These are phyloP conservation scores for Coptotermes formosanus DNA, from an alignment of 1,140 invertebrate genomes.

Conservation along the genomic window DNA sequence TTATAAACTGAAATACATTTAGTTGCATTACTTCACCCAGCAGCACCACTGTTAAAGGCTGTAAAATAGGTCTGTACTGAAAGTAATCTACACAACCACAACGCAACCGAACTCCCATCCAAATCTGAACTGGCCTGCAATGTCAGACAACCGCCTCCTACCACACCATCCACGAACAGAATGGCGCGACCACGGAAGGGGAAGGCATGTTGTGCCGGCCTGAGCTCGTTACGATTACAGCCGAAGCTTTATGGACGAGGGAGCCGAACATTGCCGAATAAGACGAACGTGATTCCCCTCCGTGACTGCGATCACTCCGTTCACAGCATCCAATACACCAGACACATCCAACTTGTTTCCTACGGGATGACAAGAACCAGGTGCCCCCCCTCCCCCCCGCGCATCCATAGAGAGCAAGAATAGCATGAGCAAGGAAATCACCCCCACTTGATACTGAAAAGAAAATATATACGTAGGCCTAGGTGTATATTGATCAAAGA, in stretches of 20 bases:
- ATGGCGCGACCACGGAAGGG: neutral
- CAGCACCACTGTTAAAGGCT: neutral
- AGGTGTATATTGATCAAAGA: neutral
- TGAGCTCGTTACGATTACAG: neutral
- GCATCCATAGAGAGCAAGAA: neutral
- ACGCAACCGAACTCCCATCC: neutral
- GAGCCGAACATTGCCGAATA: neutral
- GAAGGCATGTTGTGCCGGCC: neutral
- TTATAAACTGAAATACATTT: neutral
- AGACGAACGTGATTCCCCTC: neutral
- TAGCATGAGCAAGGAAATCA: neutral
- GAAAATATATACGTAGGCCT: neutral
- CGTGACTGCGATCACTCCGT: neutral
- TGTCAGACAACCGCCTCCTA: neutral
- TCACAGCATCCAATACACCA: slow-evolving; percentile 8
- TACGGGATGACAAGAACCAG: neutral
- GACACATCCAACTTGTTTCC: slow-evolving; percentile 15
- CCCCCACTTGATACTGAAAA: neutral
- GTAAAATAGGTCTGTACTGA: neutral
- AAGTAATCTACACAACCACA: neutral
- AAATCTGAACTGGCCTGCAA: neutral
- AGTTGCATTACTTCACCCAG: neutral
- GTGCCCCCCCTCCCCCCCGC: neutral
- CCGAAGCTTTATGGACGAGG: neutral
- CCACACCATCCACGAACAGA: neutral